Base-by-base conservation (phyloP, 1,140 invertebrate species). In the Parapsyche elsis region DNA sequence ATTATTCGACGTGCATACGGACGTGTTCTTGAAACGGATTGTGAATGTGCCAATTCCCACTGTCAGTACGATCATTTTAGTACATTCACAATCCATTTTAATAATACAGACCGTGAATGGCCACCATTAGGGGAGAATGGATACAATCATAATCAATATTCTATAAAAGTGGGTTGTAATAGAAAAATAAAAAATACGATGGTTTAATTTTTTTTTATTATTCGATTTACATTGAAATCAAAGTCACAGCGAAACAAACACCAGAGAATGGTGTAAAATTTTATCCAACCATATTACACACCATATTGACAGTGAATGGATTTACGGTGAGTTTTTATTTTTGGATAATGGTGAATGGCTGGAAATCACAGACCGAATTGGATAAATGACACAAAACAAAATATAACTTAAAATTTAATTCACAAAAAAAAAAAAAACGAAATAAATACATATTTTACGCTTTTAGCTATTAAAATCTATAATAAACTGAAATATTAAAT, bases 171-270 rank as follows among this genome's bases (percentile, higher is more conserved):
- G n/a, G n/a, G n/a, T n/a, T n/a, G n/a, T 61, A 16, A 61, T 26
- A 67, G 4, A 12, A 26, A 67, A 26, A 24, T 21, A 26, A 26
- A 21, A 67, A 9, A 67, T 26, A n/a, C n/a, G n/a, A n/a, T 26
- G 24, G 26, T 21, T 67, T 67, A 67, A 67, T 26, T 9, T 67
- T 10, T 0, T 67, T 67, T 67, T 26, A 26, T 67, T 67, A 53
- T 53, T n/a, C 38, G 44, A 78, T 61, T 78, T 61, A 73, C 26
- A 79, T 26, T 73, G n/a, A 71, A 79, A 73, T 73, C 57, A 79
- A 73, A 73, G 78, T 79, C 78, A 79, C 78, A 79, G 78, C 78
- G 67, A 79, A 79, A 79, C 16, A 73, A 71, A 57, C 49, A 61
- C 78, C 67, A 79, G 45, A 61, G 0, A 16, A 46, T 79, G 67